Evolutionary conservation across 2,888 invertebrate species (phyloP).

Genomic region (Anaspis maculata): DNA sequence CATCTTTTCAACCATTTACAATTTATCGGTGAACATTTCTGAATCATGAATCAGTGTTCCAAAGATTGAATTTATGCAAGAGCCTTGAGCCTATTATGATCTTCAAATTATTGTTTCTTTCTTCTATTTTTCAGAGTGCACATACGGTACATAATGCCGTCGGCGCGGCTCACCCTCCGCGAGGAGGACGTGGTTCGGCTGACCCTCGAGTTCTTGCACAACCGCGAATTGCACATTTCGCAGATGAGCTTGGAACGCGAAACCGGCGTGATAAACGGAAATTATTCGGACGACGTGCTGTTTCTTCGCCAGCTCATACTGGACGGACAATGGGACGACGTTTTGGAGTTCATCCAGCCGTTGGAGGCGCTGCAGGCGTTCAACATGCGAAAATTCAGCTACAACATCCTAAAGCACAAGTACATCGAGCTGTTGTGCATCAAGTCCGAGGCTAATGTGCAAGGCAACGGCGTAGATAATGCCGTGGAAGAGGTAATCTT

Average conservation of each 20-base stretch:
- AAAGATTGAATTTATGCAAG: too few species aligned
- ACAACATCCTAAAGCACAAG: conserved; percentile 83
- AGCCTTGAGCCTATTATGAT: too few species aligned
- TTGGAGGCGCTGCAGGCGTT: conserved; percentile 75
- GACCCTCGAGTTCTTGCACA: conserved; percentile 77
- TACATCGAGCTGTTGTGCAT: conserved; percentile 91
- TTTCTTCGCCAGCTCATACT: conserved; percentile 90
- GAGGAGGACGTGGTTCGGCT: conserved; percentile 85
- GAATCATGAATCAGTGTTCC: too few species aligned
- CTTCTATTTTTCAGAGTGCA: conserved; percentile 35
- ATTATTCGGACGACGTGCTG: conserved; percentile 87
- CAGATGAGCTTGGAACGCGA: conserved; percentile 87
- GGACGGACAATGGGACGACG: conserved; percentile 98
- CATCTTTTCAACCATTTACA: too few species aligned
- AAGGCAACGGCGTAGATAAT: conserved; percentile 75
- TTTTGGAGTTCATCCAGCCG: conserved; percentile 91
- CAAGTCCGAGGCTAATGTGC: conserved; percentile 81
- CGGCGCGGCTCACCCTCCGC: conserved; percentile 73
- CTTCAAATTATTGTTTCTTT: too few species aligned
- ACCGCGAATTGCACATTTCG: conserved; percentile 85
- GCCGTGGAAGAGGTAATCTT: conserved; percentile 94
- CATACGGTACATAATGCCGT: conserved; percentile 60
- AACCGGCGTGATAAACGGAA: conserved; percentile 89
- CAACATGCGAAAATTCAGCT: conserved; percentile 77
- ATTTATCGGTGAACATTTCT: too few species aligned